These are phyloP conservation scores for Orycteropus afer DNA, from an alignment of 2,113 vertebrate genomes.

Conservation along the genomic window DNA sequence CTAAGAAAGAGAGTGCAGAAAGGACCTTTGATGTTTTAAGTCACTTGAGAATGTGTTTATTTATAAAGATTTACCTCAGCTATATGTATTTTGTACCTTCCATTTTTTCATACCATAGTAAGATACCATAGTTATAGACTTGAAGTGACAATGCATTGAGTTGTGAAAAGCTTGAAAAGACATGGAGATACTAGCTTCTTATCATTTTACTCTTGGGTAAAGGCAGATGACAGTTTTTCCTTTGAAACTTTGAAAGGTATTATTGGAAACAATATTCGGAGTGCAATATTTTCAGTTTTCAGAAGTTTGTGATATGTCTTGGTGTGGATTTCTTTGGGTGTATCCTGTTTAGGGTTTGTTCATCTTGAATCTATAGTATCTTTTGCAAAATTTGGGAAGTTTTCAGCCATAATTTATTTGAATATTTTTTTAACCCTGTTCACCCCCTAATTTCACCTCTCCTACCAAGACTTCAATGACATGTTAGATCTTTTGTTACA, in stretches of 20 bases:
- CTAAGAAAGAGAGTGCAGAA: neutral
- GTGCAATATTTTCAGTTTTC: neutral
- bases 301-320: neutral
- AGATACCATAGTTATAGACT: neutral
- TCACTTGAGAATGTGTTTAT: constrained; percentile 29
- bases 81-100: constrained; percentile 19
- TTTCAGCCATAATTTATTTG: constrained; percentile 29
- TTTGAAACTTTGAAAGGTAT: constrained; percentile 28
- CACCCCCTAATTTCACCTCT: neutral
- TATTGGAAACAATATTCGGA: neutral
- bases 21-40: neutral
- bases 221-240: neutral
- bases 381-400: neutral
- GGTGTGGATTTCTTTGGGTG: constrained; percentile 32
- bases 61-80: constrained; percentile 53
- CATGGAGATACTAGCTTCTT: neutral
- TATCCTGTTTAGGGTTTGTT: neutral
- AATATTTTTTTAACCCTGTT: neutral
- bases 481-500: neutral
- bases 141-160: neutral
- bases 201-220: neutral
- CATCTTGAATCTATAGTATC: neutral
- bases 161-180: constrained; percentile 41
- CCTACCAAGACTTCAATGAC: neutral
- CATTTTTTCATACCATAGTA: neutral